A percentile compares a stretch with the other conserved stretches of the same genome.
phyloP scores from a whole-genome alignment of 2,888 invertebrate species.

The Odiellus spinosus region DNA sequence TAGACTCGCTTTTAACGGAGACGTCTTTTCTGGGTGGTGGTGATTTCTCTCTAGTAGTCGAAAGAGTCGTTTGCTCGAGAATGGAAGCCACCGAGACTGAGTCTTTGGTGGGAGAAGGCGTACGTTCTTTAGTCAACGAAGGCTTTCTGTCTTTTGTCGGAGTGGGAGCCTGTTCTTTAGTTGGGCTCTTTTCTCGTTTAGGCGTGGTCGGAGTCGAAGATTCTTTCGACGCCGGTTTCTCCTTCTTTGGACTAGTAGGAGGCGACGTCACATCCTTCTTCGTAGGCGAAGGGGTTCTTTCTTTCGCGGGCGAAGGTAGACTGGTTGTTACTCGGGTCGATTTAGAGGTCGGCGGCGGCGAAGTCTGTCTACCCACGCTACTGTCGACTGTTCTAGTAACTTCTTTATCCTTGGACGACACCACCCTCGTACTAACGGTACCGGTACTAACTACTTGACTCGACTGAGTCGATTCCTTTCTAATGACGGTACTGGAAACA shows the following conservation, averaged over 20 bases:
- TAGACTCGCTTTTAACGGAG: not conserved
- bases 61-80: not conserved
- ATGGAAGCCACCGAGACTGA: not conserved
- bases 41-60: not conserved
- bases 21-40: not conserved
- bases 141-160: constrained; percentile 1
- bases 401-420: too few relatives aligned
- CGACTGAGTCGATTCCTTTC: too few relatives aligned
- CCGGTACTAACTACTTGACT: too few relatives aligned
- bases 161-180: not conserved
- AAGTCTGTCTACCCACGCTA: too few relatives aligned
- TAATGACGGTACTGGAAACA: too few relatives aligned
- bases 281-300: not conserved
- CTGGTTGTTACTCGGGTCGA: too few relatives aligned
- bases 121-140: not conserved
- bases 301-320: not conserved
- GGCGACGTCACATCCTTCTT: not conserved
- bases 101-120: not conserved
- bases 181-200: not conserved
- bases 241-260: not conserved
- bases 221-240: not conserved
- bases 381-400: too few relatives aligned
- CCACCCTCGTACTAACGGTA: too few relatives aligned
- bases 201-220: not conserved
- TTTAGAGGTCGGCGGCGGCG: too few relatives aligned